phyloP scores from a whole-genome alignment of 2,113 vertebrate species.

The Corythoichthys haematopterus region DNA sequence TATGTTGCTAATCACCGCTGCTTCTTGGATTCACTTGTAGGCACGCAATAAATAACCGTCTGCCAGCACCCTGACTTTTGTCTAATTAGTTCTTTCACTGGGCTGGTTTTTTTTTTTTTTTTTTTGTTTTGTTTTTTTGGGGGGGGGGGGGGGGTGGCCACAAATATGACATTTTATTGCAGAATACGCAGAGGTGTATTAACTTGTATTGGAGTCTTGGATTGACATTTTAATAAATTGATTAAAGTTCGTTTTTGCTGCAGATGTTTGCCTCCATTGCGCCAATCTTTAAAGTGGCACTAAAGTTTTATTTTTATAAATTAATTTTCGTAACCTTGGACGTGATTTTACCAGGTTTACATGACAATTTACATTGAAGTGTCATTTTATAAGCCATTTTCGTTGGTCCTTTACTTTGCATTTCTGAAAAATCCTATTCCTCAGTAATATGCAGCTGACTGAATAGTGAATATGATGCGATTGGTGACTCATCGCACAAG shows the following conservation, averaged over 20 bases:
- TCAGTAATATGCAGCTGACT: no score
- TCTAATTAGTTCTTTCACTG: slow-evolving; percentile 66
- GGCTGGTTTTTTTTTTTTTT: slow-evolving; percentile 42
- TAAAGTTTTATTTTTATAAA: no score
- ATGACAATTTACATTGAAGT: no score
- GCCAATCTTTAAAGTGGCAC: slow-evolving; percentile 1
- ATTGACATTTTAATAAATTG: slow-evolving; percentile 50
- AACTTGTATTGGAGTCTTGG: slow-evolving; percentile 44
- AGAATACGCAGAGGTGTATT: slow-evolving; percentile 56
- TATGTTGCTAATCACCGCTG: slow-evolving; percentile 68
- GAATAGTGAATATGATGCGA: no score
- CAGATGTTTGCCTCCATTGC: slow-evolving; percentile 30
- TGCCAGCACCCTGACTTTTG: slow-evolving; percentile 64
- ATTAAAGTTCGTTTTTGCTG: slow-evolving; percentile 35
- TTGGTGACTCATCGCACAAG: no score
- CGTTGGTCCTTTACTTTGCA: no score
- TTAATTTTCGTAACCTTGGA: no score
- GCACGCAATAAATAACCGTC: slow-evolving; percentile 65
- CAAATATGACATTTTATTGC: slow-evolving; percentile 54
- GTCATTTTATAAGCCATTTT: no score
- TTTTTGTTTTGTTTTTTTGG: no score
- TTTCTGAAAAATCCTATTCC: no score
- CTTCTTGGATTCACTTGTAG: slow-evolving; percentile 68
- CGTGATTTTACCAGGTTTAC: no score
- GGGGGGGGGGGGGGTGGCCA: not conserved